phyloP scores from a whole-genome alignment of 2,113 vertebrate genomes.

The Tyrannus savana region DNA sequence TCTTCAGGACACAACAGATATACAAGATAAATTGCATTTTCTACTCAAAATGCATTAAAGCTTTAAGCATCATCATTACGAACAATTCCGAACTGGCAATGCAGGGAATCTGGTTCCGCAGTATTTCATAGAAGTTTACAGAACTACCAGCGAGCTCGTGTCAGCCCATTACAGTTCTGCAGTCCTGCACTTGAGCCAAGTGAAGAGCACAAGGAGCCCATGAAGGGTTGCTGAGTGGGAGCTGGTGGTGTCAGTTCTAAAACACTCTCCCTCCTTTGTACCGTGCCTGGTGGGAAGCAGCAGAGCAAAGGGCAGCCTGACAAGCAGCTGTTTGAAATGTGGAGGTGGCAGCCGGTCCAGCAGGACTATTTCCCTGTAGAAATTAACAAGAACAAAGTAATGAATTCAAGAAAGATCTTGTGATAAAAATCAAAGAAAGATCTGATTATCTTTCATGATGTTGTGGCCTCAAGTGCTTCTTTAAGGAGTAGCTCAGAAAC shows the following conservation, averaged over 20 bases:
- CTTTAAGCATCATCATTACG: background rate
- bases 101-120: background rate
- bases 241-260: background rate
- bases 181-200: background rate
- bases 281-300: background rate
- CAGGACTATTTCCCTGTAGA: background rate
- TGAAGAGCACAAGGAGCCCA: background rate
- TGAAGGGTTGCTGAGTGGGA: fast-evolving
- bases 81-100: background rate
- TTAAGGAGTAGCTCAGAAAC: background rate
- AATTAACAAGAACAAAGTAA: background rate
- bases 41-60: background rate
- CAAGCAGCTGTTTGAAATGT: fast-evolving
- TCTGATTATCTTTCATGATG: background rate
- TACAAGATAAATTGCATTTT: background rate
- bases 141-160: no score
- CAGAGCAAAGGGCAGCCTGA: background rate
- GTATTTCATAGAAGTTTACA: background rate
- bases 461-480: background rate
- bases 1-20: background rate
- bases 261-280: background rate
- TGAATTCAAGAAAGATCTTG: background rate
- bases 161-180: background rate
- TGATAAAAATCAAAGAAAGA: background rate
- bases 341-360: background rate